Evolutionary conservation across 1,140 invertebrate genomes (phyloP), one percentile per base, ranked within the genome.

Genomic region (Drosophila elegans): DNA sequence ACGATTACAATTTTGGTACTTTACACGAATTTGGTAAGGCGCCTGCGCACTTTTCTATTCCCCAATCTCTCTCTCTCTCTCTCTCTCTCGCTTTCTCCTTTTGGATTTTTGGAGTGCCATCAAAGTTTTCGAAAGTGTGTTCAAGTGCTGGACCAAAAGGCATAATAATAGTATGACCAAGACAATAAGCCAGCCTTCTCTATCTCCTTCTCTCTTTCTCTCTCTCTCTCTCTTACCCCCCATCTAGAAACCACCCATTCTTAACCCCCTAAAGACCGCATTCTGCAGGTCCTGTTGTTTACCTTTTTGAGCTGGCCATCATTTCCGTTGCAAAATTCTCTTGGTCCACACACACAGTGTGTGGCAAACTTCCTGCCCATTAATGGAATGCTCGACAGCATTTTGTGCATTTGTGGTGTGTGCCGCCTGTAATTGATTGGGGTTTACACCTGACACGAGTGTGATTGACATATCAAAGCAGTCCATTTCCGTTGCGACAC

Each of bases 301-400:
- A 77, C 74, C 56, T 79, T 74, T 67, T 74, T 21, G 11, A 32
- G 12, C 51, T 54, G 39, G 49, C 42, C 48, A 89, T 61, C 71
- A 76, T 83, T 86, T 86, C 84, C 84, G 69, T 62, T 77, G 55
- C 59, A 88, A 83, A 85, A 78, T 80, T 77, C 75, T 74, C 68
- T 79, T 52, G 41, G 77, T 66, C 9, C 7, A 69, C 83, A 85
- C 29, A 32, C 29, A 32, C 16, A 21, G 16, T 0, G 25, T 46
- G 64, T 73, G 71, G 9, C 16, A 66, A 62, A 57, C 74, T 82
- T 86, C 78, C 82, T 81, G 61, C 77, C 66, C 36, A 38, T 39
- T 9, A 60, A 21, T 68, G 36, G 56, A 49, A 25, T 44, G 34
- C 60, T 73, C 71, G 61, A 54, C 38, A 54, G 57, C 49, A 52